Evolutionary conservation across 2,888 invertebrate species (phyloP).

Genomic region (Acronicta alni): DNA sequence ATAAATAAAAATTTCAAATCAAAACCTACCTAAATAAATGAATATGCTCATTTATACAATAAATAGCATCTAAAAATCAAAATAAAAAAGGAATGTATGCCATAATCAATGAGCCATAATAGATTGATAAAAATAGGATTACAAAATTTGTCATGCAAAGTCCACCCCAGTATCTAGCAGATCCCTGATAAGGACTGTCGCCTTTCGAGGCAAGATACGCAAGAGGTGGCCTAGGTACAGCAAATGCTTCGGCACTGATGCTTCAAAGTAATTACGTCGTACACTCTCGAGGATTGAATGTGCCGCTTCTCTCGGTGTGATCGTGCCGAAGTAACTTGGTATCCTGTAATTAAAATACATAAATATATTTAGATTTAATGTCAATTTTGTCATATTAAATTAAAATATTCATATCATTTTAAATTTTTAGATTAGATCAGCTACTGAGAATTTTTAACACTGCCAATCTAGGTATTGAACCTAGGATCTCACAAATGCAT

Average conservation of each 20-base stretch:
- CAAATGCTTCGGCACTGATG: conserved; percentile 90
- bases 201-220: conserved; percentile 89
- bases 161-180: conserved; percentile 91
- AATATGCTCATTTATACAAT: no score
- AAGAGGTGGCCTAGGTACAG: conserved; percentile 89
- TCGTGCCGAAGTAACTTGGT: conserved; percentile 91
- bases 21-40: neutral
- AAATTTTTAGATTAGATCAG: no score
- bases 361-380: neutral
- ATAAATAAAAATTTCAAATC: no score
- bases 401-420: no score
- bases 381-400: no score
- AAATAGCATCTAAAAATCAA: neutral
- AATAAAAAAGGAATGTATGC: neutral
- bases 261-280: conserved; percentile 90
- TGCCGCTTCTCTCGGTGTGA: conserved; percentile 89
- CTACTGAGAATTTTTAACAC: no score
- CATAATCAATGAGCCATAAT: conserved; percentile 26
- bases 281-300: conserved; percentile 90
- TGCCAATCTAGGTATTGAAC: no score
- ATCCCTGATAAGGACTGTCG: conserved; percentile 90
- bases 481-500: no score
- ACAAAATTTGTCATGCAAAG: conserved; percentile 81
- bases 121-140: conserved; percentile 20
- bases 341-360: conserved; percentile 79